A percentile compares a stretch with the other conserved stretches of the same genome.
phyloP scores from a whole-genome alignment of 2,888 invertebrate species.

The Cantharis rufa region DNA sequence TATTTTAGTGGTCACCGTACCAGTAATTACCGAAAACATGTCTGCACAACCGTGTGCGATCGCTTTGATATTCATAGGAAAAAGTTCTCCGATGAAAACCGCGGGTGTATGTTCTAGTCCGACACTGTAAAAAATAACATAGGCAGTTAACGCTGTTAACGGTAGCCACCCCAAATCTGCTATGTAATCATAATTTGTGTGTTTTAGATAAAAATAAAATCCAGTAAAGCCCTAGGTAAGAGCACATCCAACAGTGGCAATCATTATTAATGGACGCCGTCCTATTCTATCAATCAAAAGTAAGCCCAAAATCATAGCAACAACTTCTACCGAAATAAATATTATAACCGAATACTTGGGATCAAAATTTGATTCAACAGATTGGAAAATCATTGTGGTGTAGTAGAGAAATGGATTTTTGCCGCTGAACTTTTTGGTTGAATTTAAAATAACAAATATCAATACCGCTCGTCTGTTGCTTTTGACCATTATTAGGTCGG shows the following conservation, averaged over 20 bases:
- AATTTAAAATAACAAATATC: conserved; percentile 63
- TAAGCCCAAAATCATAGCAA: conserved; percentile 62
- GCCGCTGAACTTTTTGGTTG: conserved; percentile 67
- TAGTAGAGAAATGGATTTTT: conserved; percentile 60
- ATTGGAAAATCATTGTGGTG: conserved; percentile 65
- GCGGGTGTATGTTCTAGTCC: conserved; percentile 60
- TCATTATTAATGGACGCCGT: conserved; percentile 64
- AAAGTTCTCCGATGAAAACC: conserved; percentile 59
- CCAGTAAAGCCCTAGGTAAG: conserved; percentile 53
- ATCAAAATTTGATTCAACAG: conserved; percentile 54
- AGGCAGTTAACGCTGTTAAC: conserved; percentile 56
- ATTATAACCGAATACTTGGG: conserved; percentile 63
- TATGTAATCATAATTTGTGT: conserved; percentile 45
- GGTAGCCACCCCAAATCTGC: conserved; percentile 57
- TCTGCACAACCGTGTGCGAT: conserved; percentile 62
- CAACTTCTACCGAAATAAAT: conserved; percentile 62
- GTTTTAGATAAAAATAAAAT: conserved; percentile 56
- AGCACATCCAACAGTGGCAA: conserved; percentile 58
- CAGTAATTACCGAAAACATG: conserved; percentile 57
- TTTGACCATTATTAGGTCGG: conserved; percentile 60
- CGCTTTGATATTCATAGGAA: conserved; percentile 62
- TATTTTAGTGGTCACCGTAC: conserved; percentile 57
- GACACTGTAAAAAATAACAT: conserved; percentile 58
- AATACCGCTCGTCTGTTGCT: conserved; percentile 66
- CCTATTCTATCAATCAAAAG: conserved; percentile 67